Conservation (phyloP, 2,888 invertebrate species). For the Scaptodrosophila latifasciaeformis region DNA sequence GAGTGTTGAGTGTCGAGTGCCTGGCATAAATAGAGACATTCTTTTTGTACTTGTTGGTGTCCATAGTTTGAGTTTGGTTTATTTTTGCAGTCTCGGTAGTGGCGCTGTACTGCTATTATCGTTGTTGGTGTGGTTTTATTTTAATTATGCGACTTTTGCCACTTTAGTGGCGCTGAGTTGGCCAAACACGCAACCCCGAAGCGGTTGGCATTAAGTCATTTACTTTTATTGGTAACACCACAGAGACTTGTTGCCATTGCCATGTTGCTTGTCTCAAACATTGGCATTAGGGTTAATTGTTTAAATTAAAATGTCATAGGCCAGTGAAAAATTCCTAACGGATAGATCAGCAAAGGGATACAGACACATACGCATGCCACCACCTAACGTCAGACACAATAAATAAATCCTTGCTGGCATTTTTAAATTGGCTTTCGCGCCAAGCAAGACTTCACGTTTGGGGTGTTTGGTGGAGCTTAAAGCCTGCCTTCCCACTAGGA, state of each 20-base stretch:
- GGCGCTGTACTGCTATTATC: conserved; percentile 5
- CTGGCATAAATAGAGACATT: conserved; percentile 61
- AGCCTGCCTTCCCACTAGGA: conserved; percentile 4
- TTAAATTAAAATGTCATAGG: conserved; percentile 54
- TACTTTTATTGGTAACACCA: conserved; percentile 55
- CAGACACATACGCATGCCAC: conserved; percentile 19
- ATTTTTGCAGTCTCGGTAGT: too few relatives aligned
- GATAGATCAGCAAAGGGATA: not conserved
- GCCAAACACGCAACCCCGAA: conserved; percentile 36
- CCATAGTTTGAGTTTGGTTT: too few relatives aligned
- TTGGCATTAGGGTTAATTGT: conserved; percentile 63
- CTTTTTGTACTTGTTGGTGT: too few relatives aligned
- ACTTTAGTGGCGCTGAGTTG: conserved; percentile 33
- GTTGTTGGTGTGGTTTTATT: conserved; percentile 28
- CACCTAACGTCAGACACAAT: conserved; percentile 5
- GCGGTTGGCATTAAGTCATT: conserved; percentile 57
- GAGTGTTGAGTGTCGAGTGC: conserved; percentile 35
- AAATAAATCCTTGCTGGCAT: conserved; percentile 72
- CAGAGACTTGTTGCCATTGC: conserved; percentile 1
- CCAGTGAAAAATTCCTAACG: too few relatives aligned
- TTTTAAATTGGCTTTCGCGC: conserved; percentile 71
- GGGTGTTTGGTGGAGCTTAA: conserved; percentile 58
- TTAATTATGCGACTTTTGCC: conserved; percentile 64
- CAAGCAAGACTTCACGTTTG: conserved; percentile 26
- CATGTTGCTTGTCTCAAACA: conserved; percentile 3